Conservation (phyloP, 2,888 invertebrate genomes). For the Lymantria dispar region DNA sequence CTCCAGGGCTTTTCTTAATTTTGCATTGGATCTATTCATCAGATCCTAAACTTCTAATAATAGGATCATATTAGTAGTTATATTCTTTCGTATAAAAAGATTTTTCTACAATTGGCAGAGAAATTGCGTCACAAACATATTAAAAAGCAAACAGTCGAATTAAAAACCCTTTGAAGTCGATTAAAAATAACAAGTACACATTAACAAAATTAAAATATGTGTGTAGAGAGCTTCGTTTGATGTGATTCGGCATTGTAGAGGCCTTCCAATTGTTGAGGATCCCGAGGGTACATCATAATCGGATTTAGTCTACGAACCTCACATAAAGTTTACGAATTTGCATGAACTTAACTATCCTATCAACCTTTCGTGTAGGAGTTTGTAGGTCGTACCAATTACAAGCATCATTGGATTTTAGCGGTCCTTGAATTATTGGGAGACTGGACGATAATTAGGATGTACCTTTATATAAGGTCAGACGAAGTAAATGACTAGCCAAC, state of each 20-base stretch:
- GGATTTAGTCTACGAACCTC: constrained; percentile 47
- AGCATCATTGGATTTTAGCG: constrained; percentile 18
- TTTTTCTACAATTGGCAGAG: no score
- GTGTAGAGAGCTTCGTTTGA: constrained; percentile 31
- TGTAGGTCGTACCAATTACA: constrained; percentile 16
- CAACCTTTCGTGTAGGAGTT: constrained; percentile 29
- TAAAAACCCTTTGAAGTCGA: no score
- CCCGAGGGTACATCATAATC: constrained; percentile 46
- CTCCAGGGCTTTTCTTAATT: no score
- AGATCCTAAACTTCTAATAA: no score
- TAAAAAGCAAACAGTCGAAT: no score
- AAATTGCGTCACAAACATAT: no score
- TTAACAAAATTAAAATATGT: constrained; percentile 45
- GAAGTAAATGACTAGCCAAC: background rate
- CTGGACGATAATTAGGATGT: background rate
- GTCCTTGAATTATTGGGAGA: background rate
- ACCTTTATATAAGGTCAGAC: no score
- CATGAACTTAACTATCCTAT: constrained; percentile 52
- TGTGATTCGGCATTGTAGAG: constrained; percentile 40
- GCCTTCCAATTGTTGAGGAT: constrained; percentile 39
- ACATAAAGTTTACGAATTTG: constrained; percentile 58
- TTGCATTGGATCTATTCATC: no score
- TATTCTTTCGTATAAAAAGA: no score
- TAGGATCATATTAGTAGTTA: no score
- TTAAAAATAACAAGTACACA: constrained; percentile 35